Base-by-base conservation (phyloP, 2,797 vertebrate species). In the Lutra lutra region DNA sequence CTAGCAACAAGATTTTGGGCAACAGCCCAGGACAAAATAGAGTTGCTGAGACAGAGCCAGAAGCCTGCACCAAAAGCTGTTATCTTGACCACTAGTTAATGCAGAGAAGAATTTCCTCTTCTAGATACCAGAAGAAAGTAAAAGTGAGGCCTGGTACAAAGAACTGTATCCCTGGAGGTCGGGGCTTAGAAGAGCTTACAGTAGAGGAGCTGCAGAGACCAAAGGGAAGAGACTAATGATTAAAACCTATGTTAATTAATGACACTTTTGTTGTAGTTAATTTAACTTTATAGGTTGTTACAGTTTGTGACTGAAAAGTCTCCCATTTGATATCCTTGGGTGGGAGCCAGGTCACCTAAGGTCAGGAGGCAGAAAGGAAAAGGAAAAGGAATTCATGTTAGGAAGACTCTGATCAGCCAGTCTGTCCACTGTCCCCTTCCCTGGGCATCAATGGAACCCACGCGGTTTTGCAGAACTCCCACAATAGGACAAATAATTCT, bases 21-120 rank as follows among this genome's bases (percentile, higher is more conserved):
- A 91, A 89, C 18, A 15, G 43, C 35, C 54, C 78, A 64, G 43
- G 29, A 87, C 3, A 96, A 94, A 91, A 75, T 0, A 77, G 4
- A 48, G 64, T n/a, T 82, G 66, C 58, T 80, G 11, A 87, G 54
- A 84, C 64, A 94, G 88, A 32, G 35, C 29, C 51, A 73, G 54
- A 82, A 68, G 43, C 32, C 43, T 82, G 21, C 32, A 32, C 6
- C 29, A 51, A 80, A 95, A 77, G 66, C 46, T 72, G 32, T 56
- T 73, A 25, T 95, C 54, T 11, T 51, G 9, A 77, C 43, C 70
- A 91, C 48, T 86, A n/a, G 32, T 54, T 60, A 77, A 29, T 23
- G 40, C 7, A 91, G 80, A 92, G 43, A 94, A 95, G 29, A 89
- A 66, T 51, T 25, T 91, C 48, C 90, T 93, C 79, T 91, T 66